Evolutionary conservation across 2,113 vertebrate species (phyloP), one percentile per base, ranked within the genome.

Genomic region (Mus spicilegus): DNA sequence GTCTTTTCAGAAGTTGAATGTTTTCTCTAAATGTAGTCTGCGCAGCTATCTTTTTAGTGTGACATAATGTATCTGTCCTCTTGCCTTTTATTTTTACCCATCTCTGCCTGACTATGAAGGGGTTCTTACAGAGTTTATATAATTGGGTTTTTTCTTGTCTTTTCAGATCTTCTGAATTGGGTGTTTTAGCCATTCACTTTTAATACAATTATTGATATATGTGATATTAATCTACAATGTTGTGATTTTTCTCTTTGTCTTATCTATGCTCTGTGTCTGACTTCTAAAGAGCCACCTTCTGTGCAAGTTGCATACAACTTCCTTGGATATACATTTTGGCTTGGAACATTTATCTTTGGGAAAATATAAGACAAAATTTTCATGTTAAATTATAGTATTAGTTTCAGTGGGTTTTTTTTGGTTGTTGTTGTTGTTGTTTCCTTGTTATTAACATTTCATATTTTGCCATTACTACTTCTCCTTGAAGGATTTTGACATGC

Each of bases 71-170:
- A 19, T 33, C 19, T 46, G 1, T 56, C 67, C 46, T 67, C 61
- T 16, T 46, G 7, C 6, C 8, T 89, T 90, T 93, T 46, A 78
- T 19, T 70, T 81, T 70, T 89, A 80, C 20, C 17, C 77, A 2
- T 49, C 49, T 75, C 3, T 84, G 63, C 28, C 24, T 87, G 87
- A 73, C 54, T 92, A 14, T 78, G 76, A 36, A 85, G 10, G 26
- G 13, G 63, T 89, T 93, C 42, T 91, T 77, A 0, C 33, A 88
- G 26, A 30, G 1, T 78, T 1, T 61, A 84, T 51, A 73, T 11
- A 96, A 14, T 84, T 95, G 26, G 3, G 14, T 67, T 95, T 73
- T 49, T 78, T 80, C 69, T 88, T 89, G 51, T 87, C 92, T 92
- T 75, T 73, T 20, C 30, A 39, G 51, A 30, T 75, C 84, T 72